A percentile compares a stretch with the other conserved stretches of the same genome.
These are phyloP conservation scores for Pelusios castaneus DNA, from an alignment of 2,113 vertebrate genomes.

Conservation along the genomic window DNA sequence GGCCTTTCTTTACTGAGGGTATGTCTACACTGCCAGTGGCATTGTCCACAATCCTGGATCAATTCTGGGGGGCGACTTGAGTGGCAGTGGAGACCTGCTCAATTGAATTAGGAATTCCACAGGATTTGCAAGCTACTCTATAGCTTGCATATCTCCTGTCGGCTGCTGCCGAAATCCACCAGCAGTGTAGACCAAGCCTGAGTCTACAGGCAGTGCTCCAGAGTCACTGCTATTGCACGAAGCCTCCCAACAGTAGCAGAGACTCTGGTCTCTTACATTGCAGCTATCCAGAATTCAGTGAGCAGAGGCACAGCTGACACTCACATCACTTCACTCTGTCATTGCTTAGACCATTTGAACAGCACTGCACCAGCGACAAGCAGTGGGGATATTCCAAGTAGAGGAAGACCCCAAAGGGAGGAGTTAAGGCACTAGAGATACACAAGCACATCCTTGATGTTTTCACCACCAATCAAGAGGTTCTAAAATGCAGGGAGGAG, in stretches of 20 bases:
- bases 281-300: background rate
- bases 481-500: accelerated
- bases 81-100: no score
- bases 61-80: no score
- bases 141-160: no score
- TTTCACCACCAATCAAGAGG: background rate
- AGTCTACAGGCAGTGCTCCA: background rate
- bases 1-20: background rate
- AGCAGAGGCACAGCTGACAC: background rate
- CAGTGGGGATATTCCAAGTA: background rate
- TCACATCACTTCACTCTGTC: background rate
- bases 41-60: no score
- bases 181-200: background rate
- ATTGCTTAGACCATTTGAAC: background rate
- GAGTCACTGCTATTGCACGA: accelerated
- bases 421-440: background rate
- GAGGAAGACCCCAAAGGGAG: background rate
- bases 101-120: no score
- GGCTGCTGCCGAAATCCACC: no score
- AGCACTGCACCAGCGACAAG: background rate
- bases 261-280: background rate
- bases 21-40: no score
- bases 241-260: background rate
- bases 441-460: background rate
- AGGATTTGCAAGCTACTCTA: no score